Conservation (phyloP, 2,888 invertebrate species). For the Tenthredo notha region DNA sequence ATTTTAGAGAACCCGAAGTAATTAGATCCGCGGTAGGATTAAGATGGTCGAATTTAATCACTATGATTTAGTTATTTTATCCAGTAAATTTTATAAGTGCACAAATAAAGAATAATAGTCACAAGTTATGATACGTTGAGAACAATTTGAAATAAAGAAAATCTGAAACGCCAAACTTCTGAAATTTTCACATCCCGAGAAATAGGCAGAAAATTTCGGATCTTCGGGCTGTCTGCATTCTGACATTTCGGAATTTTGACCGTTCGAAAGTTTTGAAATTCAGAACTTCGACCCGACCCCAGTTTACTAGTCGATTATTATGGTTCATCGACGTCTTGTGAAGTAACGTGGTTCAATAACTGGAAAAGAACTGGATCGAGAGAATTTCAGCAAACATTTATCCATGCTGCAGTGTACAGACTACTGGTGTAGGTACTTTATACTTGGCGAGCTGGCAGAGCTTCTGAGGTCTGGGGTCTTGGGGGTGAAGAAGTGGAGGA, state of each 20-base stretch:
- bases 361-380: not conserved
- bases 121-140: too few relatives aligned
- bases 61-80: not conserved
- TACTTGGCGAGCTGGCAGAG: not conserved
- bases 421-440: not conserved
- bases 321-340: not conserved
- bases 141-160: too few relatives aligned
- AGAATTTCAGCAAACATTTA: conserved; percentile 8
- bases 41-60: not conserved
- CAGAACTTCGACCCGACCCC: too few relatives aligned
- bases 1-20: conserved; percentile 20
- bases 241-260: too few relatives aligned
- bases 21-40: conserved; percentile 27
- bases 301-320: not conserved
- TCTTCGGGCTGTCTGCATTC: too few relatives aligned
- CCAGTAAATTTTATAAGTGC: not conserved
- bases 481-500: not conserved
- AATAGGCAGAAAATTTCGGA: too few relatives aligned
- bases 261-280: too few relatives aligned
- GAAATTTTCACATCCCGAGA: too few relatives aligned
- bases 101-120: too few relatives aligned
- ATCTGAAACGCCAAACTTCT: too few relatives aligned
- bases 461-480: not conserved
- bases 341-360: not conserved
- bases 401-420: not conserved